These are phyloP conservation scores for Dastarcus helophoroides DNA, from an alignment of 2,888 invertebrate genomes.

Conservation along the genomic window DNA sequence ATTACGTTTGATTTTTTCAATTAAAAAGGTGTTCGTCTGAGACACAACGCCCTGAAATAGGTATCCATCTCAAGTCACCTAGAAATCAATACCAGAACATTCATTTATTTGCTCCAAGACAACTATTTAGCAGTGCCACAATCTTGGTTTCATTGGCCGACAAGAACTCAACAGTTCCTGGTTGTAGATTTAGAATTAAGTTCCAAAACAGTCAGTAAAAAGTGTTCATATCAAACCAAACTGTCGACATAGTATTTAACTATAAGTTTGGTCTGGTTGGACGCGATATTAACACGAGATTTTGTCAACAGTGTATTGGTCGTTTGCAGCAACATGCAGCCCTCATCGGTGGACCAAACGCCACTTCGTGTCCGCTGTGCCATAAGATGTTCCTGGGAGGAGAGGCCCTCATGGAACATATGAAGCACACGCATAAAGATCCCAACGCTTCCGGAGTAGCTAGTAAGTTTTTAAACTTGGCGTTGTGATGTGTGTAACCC, in stretches of 20 bases:
- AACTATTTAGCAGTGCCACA: too few relatives aligned
- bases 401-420: slow-evolving; percentile 89
- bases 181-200: too few relatives aligned
- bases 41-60: too few relatives aligned
- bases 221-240: slow-evolving; percentile 20
- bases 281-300: slow-evolving; percentile 18
- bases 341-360: slow-evolving; percentile 83
- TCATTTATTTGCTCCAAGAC: too few relatives aligned
- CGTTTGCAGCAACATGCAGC: slow-evolving; percentile 94
- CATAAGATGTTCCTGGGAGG: slow-evolving; percentile 90
- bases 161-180: too few relatives aligned
- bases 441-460: slow-evolving; percentile 80
- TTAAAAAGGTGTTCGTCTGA: too few relatives aligned
- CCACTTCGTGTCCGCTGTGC: slow-evolving; percentile 85
- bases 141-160: too few relatives aligned
- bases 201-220: too few relatives aligned
- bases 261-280: slow-evolving; percentile 29
- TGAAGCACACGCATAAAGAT: slow-evolving; percentile 92
- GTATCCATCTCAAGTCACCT: too few relatives aligned
- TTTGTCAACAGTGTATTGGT: slow-evolving; percentile 80
- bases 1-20: too few relatives aligned
- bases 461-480: slow-evolving; percentile 57
- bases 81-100: too few relatives aligned
- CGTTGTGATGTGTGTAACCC: slow-evolving; percentile 1
- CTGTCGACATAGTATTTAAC: slow-evolving; percentile 7